Conservation (phyloP, 2,888 invertebrate species). For the Zaprionus bogoriensis region DNA sequence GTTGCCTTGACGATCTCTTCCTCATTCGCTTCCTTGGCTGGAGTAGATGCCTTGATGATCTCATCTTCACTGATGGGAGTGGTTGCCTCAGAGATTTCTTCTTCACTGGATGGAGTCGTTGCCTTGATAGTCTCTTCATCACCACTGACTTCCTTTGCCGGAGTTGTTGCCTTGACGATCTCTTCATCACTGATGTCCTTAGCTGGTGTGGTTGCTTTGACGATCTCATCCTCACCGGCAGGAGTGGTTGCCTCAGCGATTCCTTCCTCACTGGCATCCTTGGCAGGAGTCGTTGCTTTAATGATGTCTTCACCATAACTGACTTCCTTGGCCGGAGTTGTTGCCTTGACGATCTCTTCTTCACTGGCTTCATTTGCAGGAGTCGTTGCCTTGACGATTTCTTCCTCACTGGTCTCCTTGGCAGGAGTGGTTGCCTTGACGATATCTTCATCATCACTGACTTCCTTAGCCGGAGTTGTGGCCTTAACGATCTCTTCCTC, state of each 20-base stretch:
- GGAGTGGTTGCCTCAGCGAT: slow-evolving; percentile 12
- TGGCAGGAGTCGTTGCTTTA: slow-evolving; percentile 12
- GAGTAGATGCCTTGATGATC: slow-evolving; percentile 17
- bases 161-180: slow-evolving; percentile 1
- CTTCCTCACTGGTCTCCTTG: not conserved
- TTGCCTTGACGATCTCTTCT: slow-evolving; percentile 17
- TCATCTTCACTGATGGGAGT: slow-evolving; percentile 12
- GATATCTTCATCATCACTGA: not conserved
- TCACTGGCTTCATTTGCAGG: slow-evolving; percentile 9
- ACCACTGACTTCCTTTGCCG: not conserved
- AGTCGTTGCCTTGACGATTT: slow-evolving; percentile 6
- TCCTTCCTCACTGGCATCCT: slow-evolving; percentile 3
- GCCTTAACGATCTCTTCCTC: slow-evolving; percentile 9
- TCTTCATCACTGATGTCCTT: too few relatives aligned
- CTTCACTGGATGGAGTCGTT: not conserved
- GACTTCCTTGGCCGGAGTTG: slow-evolving; percentile 17
- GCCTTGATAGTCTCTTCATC: not conserved
- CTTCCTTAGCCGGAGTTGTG: slow-evolving; percentile 2
- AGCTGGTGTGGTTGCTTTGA: not conserved
- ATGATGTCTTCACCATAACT: slow-evolving; percentile 1
- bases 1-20: slow-evolving; percentile 30
- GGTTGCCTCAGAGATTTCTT: slow-evolving; percentile 17
- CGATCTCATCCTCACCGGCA: too few relatives aligned
- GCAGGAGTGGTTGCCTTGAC: slow-evolving; percentile 10
- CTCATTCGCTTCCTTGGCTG: slow-evolving; percentile 11